These are phyloP conservation scores for Tolypeutes matacus DNA, from an alignment of 2,797 vertebrate species.

Conservation along the genomic window DNA sequence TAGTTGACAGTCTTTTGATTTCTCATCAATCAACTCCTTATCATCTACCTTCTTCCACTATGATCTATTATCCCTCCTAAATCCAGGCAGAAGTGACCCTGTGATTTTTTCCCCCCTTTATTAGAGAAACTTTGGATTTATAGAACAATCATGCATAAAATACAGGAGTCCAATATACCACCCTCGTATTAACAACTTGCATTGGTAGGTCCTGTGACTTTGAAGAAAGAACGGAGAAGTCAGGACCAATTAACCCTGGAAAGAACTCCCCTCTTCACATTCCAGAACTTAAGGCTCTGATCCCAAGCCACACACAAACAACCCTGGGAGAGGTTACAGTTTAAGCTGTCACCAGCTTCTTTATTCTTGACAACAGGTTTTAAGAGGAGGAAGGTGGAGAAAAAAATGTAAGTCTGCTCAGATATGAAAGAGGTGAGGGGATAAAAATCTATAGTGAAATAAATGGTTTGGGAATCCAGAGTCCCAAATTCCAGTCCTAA, in stretches of 20 bases:
- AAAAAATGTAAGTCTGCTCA: background rate
- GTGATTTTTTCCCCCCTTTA: background rate
- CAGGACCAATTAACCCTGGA: background rate
- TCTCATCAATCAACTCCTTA: background rate
- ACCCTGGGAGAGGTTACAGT: background rate
- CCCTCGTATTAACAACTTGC: too few species aligned
- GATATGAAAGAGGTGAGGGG: background rate
- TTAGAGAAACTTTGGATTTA: too few species aligned
- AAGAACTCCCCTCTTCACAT: background rate
- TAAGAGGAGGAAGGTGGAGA: background rate
- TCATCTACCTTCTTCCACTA: background rate
- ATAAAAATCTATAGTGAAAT: background rate
- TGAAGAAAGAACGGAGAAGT: slow-evolving; percentile 26
- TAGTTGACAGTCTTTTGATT: background rate
- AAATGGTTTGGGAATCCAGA: background rate
- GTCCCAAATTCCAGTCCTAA: background rate
- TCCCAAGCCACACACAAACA: background rate
- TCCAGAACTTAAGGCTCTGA: background rate
- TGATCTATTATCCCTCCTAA: background rate
- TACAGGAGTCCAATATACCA: too few species aligned
- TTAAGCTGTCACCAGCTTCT: background rate
- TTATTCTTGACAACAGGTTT: background rate
- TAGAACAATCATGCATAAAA: too few species aligned
- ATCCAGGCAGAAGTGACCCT: background rate
- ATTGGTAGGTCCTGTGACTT: background rate